Percentiles rank a stretch among this genome's conserved stretches.
Conservation (phyloP, 2,888 invertebrate genomes). For the Dynastes hyllus region DNA sequence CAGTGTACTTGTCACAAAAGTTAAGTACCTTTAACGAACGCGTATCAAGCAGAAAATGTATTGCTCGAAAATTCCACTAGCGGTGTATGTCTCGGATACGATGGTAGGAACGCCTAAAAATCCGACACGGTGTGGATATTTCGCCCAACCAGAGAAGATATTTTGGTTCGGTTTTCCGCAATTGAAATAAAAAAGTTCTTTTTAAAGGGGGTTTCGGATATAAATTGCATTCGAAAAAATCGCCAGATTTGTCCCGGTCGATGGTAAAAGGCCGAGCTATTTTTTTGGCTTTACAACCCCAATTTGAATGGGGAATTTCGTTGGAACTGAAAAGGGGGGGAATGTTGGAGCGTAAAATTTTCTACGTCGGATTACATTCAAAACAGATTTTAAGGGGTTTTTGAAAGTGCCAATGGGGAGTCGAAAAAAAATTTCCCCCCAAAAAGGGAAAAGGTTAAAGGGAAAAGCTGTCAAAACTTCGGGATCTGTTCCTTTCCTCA, state of each 20-base stretch:
- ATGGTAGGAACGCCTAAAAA: conserved; percentile 8
- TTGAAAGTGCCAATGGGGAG: background rate
- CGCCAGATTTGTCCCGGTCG: no score
- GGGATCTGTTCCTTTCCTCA: conserved; percentile 48
- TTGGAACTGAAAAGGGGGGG: no score
- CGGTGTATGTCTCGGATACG: conserved; percentile 12
- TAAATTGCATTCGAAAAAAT: no score
- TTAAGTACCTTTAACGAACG: conserved; percentile 1
- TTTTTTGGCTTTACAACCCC: no score
- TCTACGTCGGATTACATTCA: no score
- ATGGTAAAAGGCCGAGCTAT: no score
- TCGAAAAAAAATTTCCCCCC: background rate
- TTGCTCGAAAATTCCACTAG: background rate
- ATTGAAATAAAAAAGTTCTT: no score
- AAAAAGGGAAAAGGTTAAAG: conserved; percentile 21
- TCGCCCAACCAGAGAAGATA: conserved; percentile 53
- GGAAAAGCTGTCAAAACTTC: conserved; percentile 47
- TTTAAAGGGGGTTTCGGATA: no score
- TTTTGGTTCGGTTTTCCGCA: conserved; percentile 52
- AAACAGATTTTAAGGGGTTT: no score
- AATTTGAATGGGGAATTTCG: no score
- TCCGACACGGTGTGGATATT: conserved; percentile 41
- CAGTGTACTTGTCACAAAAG: conserved; percentile 17
- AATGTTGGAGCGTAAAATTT: no score
- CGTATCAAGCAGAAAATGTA: conserved; percentile 11